Evolutionary conservation across 2,113 vertebrate species (phyloP), one percentile per base, ranked within the genome.

Genomic region (Peromyscus californicus): DNA sequence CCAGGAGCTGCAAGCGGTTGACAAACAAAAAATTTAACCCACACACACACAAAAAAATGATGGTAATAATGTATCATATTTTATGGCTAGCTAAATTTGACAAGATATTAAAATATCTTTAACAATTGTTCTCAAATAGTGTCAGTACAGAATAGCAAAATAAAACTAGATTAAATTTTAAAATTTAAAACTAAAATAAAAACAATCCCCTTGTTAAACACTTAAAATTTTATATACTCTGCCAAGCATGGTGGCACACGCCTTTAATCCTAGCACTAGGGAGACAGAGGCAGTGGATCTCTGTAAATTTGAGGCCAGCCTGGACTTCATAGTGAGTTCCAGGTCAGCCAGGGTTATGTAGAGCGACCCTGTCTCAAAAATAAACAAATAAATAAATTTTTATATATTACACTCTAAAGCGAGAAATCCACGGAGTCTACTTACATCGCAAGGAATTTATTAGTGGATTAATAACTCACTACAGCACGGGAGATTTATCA

Each of bases 91-190:
- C 45, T 74, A 86, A 7, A 89, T 87, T 84, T 96, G 79, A 96
- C 36, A 94, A 93, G 88, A 79, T 79, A 78, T 67, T 39, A 94
- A 93, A 94, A 96, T 54, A 0, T 67, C 65, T 95, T 95, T 51
- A 85, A 87, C 21, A 89, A 67, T 67, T 76, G 78, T 97, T 92
- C 67, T 97, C 45, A 94, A 92, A 93, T 51, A 70, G 10, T 85
- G 67, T 39, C 24, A 94, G 10, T 95, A n/a, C 26, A 86, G 65
- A 96, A 90, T 7, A 92, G 5, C 69, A 93, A 96, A 65, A 9
- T 74, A 16, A 78, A 96, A 74, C 15, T 80, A 83, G 54, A 39
- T 57, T 80, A 54, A 80, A 80, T 11, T 57, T 33, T 36, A 54
- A 80, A 80, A 80, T 15, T 48, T 54, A 80, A 54, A 33, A 54